Base-by-base conservation (phyloP, 2,113 vertebrate species). In the Ascaphus truei region DNA sequence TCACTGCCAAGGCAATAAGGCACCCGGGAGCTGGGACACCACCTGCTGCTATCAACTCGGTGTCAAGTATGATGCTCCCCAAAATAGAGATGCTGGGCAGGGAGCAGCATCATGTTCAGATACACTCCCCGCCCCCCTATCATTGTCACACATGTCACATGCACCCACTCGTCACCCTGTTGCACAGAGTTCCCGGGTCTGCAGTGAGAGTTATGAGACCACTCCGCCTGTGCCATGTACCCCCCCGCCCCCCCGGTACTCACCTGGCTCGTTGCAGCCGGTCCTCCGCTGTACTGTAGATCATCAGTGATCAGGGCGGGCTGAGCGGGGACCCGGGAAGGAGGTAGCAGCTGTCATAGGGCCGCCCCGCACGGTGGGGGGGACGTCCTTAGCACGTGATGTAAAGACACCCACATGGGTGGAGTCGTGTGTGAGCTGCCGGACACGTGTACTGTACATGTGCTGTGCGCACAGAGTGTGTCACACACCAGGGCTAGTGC, bases 271-370 rank as follows among this genome's bases (percentile, higher is more conserved):
- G 26, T 11, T 13, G 41, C 41, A 45, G 41, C 41, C 5, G 41
- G 58, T 37, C 30, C 29, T 43, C 16, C n/a, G n/a, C n/a, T 33
- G 41, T n/a, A 10, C 47, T 15, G 48, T 45, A 20, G 16, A 13
- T 53, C 47, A 16, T 51, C 9, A 20, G 16, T 53, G 62, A 16
- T 51, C 9, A 20, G 12, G 53, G 48, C 15, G 33, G 62, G 48
- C 20, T 41, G 48, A 27, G 15, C 5, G 33, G 47, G 47, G n/a
- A 29, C 48, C 62, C 16, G 34, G 25, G 16, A 30, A 65, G 62
- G 34, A 65, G 62, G n/a, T 25, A 52, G 23, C 62, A 39, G 47
- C 48, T 52, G 62, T 53, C 48, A 65, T 26, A 23, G 48, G 48
- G 48, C 50, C 2, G 48, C 11, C 33, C 48, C 37, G 47, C 13